phyloP scores from a whole-genome alignment of 1,140 invertebrate genomes.

The Stegodyphus mimosarum region DNA sequence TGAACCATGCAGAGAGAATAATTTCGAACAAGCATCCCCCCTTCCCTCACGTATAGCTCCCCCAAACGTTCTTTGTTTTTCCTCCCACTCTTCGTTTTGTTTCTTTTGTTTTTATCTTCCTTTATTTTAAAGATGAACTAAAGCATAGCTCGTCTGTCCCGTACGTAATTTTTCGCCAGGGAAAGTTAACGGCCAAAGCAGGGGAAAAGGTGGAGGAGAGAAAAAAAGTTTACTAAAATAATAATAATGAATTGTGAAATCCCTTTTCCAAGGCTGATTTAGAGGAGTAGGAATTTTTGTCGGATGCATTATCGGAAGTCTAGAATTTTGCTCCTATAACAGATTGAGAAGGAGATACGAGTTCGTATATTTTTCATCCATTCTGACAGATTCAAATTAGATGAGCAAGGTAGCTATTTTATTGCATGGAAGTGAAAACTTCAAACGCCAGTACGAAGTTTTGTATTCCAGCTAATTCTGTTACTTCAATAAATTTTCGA shows the following conservation, averaged over 20 bases:
- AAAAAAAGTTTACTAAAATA: neutral
- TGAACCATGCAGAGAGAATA: constrained; percentile 52
- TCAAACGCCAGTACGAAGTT: too few relatives aligned
- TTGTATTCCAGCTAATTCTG: too few relatives aligned
- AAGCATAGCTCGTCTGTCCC: neutral
- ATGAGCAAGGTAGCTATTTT: too few relatives aligned
- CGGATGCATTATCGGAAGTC: too few relatives aligned
- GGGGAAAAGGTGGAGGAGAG: neutral
- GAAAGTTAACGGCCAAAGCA: constrained; percentile 1
- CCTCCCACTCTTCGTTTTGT: constrained; percentile 11
- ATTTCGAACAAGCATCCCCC: constrained; percentile 8
- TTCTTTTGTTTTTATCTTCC: neutral
- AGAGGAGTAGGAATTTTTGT: neutral
- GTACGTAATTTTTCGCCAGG: constrained; percentile 23
- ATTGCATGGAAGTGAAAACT: too few relatives aligned
- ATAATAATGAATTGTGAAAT: neutral
- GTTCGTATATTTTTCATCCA: too few relatives aligned
- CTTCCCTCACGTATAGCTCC: constrained; percentile 7
- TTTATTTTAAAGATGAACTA: constrained; percentile 26
- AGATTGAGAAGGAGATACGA: too few relatives aligned
- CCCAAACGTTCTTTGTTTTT: constrained; percentile 28
- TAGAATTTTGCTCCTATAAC: too few relatives aligned
- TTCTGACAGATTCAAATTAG: too few relatives aligned
- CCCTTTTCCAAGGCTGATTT: neutral
- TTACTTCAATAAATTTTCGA: too few relatives aligned